Conservation (phyloP, 2,888 invertebrate genomes). For the Harpalus rufipes region DNA sequence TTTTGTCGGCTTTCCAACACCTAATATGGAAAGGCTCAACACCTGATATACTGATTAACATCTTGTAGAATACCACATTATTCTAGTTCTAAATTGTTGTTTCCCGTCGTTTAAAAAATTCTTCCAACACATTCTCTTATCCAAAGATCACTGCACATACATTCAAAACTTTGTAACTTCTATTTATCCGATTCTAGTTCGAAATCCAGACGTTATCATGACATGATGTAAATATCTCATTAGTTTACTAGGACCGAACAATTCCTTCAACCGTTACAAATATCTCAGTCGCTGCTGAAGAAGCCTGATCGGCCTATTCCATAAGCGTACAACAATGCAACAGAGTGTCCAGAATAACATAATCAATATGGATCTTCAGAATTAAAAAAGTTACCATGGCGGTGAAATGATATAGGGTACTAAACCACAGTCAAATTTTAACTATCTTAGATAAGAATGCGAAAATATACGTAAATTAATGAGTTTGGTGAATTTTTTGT, state of each 20-base stretch:
- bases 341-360: too few species aligned
- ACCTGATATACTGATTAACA: not conserved
- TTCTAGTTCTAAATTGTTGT: conserved; percentile 1
- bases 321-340: not conserved
- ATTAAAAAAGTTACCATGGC: too few species aligned
- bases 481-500: too few species aligned
- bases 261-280: conserved; percentile 5
- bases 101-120: conserved; percentile 31
- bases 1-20: not conserved
- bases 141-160: conserved; percentile 49
- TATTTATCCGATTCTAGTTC: conserved; percentile 30
- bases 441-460: too few species aligned
- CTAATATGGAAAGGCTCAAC: not conserved
- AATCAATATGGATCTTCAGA: too few species aligned
- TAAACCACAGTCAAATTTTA: too few species aligned
- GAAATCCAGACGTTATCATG: conserved; percentile 47
- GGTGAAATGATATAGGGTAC: too few species aligned
- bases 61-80: not conserved
- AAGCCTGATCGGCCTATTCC: conserved; percentile 12
- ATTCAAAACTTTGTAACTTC: conserved; percentile 35
- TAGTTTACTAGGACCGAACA: conserved; percentile 48
- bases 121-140: conserved; percentile 37
- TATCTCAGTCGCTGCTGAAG: conserved; percentile 24
- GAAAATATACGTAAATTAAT: too few species aligned
- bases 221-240: conserved; percentile 63